Percentiles rank a stretch among this genome's conserved stretches.
phyloP scores from a whole-genome alignment of 2,113 vertebrate genomes.

The Etheostoma spectabile region DNA sequence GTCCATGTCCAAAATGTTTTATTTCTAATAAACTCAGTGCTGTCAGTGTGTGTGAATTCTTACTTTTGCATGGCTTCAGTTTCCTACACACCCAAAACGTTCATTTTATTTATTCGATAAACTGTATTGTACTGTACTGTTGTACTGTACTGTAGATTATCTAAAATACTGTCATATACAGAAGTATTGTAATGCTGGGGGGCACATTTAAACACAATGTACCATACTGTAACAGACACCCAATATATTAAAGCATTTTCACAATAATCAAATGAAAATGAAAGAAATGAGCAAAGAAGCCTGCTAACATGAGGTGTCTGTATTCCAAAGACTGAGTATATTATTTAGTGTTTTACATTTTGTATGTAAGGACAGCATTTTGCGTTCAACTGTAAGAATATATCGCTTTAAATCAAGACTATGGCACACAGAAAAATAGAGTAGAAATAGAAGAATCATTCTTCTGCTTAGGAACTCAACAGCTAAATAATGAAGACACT shows the following conservation, averaged over 20 bases:
- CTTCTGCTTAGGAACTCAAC: neutral
- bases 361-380: neutral
- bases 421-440: neutral
- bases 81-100: no score
- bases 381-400: neutral
- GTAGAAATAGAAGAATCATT: neutral
- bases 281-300: neutral
- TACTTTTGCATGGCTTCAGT: neutral
- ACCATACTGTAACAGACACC: neutral
- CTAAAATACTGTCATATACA: neutral
- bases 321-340: neutral
- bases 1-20: neutral
- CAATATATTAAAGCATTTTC: neutral
- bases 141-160: no score
- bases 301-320: neutral
- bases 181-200: neutral
- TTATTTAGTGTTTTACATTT: neutral
- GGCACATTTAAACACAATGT: neutral
- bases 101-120: neutral
- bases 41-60: neutral
- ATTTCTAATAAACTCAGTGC: neutral
- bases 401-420: neutral
- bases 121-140: no score
- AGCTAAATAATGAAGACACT: no score
- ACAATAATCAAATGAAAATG: neutral